Conservation (phyloP, 2,797 vertebrate species). For the Taeniopygia guttata region DNA sequence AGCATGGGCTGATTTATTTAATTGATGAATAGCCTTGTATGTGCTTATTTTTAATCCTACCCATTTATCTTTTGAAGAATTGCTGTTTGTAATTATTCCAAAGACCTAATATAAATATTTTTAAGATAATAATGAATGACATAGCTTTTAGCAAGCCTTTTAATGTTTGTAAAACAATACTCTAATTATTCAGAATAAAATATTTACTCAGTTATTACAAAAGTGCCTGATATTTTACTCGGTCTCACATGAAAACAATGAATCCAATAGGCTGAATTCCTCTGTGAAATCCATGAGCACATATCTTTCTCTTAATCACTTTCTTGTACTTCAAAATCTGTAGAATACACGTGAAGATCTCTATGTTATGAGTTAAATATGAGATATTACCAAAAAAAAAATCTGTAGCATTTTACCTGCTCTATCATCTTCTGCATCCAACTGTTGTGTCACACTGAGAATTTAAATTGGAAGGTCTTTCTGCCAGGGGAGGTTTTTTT, state of each 20-base stretch:
- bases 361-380: not conserved
- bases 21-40: conserved; percentile 55
- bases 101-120: conserved; percentile 39
- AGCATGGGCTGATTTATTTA: conserved; percentile 41
- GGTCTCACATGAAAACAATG: not conserved
- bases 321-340: not conserved
- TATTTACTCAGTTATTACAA: conserved; percentile 21
- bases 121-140: conserved; percentile 46
- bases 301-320: not conserved
- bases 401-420: not conserved
- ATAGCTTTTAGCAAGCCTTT: conserved; percentile 13
- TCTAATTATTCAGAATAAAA: conserved; percentile 17
- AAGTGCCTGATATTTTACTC: not conserved
- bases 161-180: conserved; percentile 11
- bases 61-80: conserved; percentile 54
- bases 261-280: not conserved
- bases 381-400: not conserved
- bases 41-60: conserved; percentile 60
- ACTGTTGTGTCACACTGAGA: not conserved
- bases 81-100: conserved; percentile 50
- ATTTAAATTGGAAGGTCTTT: conserved; percentile 5
- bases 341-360: not conserved
- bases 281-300: not conserved
- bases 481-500: not conserved
- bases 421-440: not conserved